phyloP scores from a whole-genome alignment of 37 sponge, comb jelly and placozoan genomes.

The Oopsacas minuta region DNA sequence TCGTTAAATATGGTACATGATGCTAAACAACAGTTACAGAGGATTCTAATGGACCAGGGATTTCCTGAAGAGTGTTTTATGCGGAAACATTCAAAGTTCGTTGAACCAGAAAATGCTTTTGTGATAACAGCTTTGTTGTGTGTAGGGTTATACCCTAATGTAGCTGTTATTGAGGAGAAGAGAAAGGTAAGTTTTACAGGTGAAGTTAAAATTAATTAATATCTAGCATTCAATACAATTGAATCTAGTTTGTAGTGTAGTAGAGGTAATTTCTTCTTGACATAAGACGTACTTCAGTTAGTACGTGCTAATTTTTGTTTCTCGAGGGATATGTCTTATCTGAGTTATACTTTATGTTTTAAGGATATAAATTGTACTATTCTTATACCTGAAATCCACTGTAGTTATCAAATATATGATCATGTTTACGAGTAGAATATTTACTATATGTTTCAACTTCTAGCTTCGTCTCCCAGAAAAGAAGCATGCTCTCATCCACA shows the following conservation, averaged over 20 bases:
- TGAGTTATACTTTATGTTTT: no score
- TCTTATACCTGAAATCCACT: background rate
- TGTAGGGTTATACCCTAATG: conserved; percentile 65
- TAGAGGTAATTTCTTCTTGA: no score
- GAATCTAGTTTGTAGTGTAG: no score
- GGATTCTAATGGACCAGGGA: conserved; percentile 30
- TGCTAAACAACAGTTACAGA: conserved; percentile 51
- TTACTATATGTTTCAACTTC: background rate
- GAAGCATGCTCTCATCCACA: conserved; percentile 62
- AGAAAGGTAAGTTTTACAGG: conserved; percentile 6
- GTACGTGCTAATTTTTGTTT: no score
- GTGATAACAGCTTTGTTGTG: conserved; percentile 52
- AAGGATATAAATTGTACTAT: background rate
- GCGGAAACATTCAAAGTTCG: conserved; percentile 22
- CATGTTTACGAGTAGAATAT: no score
- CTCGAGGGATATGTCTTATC: no score
- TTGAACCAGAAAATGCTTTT: conserved; percentile 27
- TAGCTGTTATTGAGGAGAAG: conserved; percentile 61
- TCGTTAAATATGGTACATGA: conserved; percentile 38
- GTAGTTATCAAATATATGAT: no score
- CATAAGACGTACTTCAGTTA: no score
- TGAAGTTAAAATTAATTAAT: no score
- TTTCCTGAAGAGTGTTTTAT: conserved; percentile 55
- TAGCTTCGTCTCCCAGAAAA: conserved; percentile 33
- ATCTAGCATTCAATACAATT: no score